Evolutionary conservation across 2,888 invertebrate genomes (phyloP).

Genomic region (Caenorhabditis doughertyi): DNA sequence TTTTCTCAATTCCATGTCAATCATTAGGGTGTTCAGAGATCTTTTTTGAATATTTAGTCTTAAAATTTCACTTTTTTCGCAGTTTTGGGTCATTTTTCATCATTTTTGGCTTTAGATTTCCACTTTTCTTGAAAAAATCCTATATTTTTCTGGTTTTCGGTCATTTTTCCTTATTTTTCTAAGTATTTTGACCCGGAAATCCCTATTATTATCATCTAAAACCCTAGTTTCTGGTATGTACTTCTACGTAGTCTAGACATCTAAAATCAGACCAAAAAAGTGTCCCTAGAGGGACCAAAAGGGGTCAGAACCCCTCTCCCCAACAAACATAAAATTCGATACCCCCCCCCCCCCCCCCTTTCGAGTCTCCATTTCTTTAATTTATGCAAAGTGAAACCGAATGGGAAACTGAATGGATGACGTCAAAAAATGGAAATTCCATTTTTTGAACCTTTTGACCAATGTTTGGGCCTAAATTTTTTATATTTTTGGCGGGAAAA

Average conservation of each 20-base stretch:
- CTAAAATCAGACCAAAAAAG: background rate
- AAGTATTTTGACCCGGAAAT: background rate
- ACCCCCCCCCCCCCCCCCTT: background rate
- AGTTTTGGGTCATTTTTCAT: no score
- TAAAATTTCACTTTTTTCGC: no score
- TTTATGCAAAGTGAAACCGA: conserved; percentile 33
- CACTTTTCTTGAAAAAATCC: no score
- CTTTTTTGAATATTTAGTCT: background rate
- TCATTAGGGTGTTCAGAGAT: background rate
- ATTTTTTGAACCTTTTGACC: background rate
- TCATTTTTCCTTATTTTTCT: no score
- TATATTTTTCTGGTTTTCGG: no score
- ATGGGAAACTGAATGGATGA: background rate
- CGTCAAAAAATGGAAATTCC: background rate
- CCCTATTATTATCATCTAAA: no score
- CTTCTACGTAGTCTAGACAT: background rate
- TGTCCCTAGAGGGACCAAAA: background rate
- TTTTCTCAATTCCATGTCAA: conserved; percentile 24
- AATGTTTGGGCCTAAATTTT: background rate
- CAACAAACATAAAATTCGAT: conserved; percentile 16
- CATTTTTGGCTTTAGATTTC: no score
- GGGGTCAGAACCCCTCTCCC: background rate
- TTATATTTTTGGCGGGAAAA: background rate
- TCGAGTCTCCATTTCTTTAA: conserved; percentile 15
- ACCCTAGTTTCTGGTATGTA: background rate